Percentiles rank a stretch among this genome's conserved stretches.
Conservation (phyloP, 2,888 invertebrate genomes). For the Sesamia inferens region DNA sequence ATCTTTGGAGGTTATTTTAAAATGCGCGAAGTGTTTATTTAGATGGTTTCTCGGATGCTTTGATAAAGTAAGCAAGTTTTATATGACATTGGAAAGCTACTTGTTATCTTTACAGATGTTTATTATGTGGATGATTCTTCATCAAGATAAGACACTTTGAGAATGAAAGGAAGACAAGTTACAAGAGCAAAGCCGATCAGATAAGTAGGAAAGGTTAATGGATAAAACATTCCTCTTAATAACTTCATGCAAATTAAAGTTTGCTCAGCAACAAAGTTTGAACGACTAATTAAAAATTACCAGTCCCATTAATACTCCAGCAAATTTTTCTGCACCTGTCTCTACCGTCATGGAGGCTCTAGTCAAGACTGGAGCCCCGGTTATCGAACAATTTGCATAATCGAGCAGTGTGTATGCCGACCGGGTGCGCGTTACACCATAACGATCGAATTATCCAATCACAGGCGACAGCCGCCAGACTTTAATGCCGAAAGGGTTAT, state of each 20-base stretch:
- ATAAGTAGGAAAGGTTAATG: not conserved
- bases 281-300: constrained; percentile 31
- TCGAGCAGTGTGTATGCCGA: constrained; percentile 63
- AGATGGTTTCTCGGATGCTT: not conserved
- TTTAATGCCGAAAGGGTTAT: constrained; percentile 51
- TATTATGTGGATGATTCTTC: not conserved
- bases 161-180: not conserved
- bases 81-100: not conserved
- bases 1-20: constrained; percentile 31
- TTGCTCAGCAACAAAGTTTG: constrained; percentile 18
- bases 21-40: not conserved
- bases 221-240: not conserved
- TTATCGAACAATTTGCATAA: constrained; percentile 69
- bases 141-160: not conserved
- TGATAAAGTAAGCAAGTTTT: not conserved
- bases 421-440: constrained; percentile 60
- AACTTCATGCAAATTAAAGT: constrained; percentile 33
- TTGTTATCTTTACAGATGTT: not conserved
- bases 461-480: constrained; percentile 54
- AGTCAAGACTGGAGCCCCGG: constrained; percentile 26
- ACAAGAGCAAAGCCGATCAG: not conserved
- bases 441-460: constrained; percentile 68
- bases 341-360: constrained; percentile 26
- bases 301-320: constrained; percentile 30
- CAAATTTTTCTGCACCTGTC: constrained; percentile 46